Conservation (phyloP, 2,797 vertebrate species). For the Perdix hodgsoniae region DNA sequence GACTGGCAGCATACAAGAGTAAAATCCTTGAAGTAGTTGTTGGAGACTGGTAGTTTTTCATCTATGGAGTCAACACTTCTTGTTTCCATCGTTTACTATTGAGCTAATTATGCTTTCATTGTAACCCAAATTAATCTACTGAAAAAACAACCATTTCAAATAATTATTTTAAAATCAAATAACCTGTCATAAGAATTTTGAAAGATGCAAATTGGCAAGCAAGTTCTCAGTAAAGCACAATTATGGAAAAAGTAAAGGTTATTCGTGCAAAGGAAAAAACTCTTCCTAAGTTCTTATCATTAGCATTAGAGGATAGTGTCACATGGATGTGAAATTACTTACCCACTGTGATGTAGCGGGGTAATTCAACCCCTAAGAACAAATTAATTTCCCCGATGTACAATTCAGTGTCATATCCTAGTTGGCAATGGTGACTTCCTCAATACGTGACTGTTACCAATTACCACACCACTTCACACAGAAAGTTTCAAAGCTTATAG, state of each 20-base stretch:
- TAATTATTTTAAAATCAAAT: not conserved
- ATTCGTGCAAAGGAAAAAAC: not conserved
- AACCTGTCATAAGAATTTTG: not conserved
- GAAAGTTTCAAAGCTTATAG: not conserved
- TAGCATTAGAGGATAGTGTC: not conserved
- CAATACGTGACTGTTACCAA: not conserved
- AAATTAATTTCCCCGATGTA: not conserved
- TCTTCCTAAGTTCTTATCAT: not conserved
- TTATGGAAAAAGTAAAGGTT: not conserved
- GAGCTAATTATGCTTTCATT: not conserved
- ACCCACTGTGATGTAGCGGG: not conserved
- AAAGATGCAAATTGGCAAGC: not conserved
- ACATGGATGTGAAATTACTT: not conserved
- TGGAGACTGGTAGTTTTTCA: not conserved
- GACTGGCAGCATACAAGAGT: not conserved
- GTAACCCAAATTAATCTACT: not conserved
- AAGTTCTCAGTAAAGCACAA: not conserved
- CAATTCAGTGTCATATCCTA: not conserved
- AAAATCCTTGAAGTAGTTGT: not conserved
- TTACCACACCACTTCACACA: not conserved
- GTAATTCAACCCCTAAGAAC: not conserved
- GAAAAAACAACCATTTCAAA: not conserved
- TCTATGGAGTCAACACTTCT: not conserved
- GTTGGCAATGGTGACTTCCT: not conserved
- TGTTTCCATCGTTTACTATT: not conserved